Evolutionary conservation across 1,140 invertebrate species (phyloP).

Genomic region (Carposina sasakii): DNA sequence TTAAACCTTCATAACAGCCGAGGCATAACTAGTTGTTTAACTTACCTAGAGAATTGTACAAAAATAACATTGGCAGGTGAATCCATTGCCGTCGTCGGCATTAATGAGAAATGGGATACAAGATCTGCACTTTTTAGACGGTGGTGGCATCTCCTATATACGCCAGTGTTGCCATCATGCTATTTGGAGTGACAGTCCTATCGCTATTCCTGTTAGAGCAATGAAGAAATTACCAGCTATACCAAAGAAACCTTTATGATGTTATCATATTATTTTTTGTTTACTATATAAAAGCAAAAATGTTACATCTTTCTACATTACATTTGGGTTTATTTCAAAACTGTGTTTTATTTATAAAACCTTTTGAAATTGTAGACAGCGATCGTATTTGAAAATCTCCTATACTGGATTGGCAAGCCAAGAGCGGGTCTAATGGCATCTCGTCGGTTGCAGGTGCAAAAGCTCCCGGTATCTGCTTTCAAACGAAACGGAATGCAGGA

Average conservation of each 20-base stretch:
- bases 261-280: too few relatives aligned
- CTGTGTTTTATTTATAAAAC: too few relatives aligned
- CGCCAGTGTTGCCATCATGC: conserved; percentile 47
- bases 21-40: too few relatives aligned
- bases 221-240: conserved; percentile 47
- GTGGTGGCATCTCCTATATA: conserved; percentile 52
- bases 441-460: conserved; percentile 54
- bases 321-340: too few relatives aligned
- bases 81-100: conserved; percentile 48
- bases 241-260: too few relatives aligned
- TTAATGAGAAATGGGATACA: conserved; percentile 59
- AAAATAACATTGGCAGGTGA: conserved; percentile 43
- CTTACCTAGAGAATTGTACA: conserved; percentile 16
- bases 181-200: conserved; percentile 39
- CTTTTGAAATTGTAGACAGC: too few relatives aligned
- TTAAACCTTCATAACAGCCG: too few relatives aligned
- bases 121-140: conserved; percentile 52
- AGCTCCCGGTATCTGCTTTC: conserved; percentile 55
- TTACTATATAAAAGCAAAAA: too few relatives aligned
- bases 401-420: conserved; percentile 34
- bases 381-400: conserved; percentile 7
- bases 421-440: conserved; percentile 34
- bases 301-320: too few relatives aligned
- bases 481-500: conserved; percentile 64
- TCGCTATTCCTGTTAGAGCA: conserved; percentile 41